These are phyloP conservation scores for Drosophila kanapiae DNA, from an alignment of 1,140 invertebrate species.

Conservation along the genomic window DNA sequence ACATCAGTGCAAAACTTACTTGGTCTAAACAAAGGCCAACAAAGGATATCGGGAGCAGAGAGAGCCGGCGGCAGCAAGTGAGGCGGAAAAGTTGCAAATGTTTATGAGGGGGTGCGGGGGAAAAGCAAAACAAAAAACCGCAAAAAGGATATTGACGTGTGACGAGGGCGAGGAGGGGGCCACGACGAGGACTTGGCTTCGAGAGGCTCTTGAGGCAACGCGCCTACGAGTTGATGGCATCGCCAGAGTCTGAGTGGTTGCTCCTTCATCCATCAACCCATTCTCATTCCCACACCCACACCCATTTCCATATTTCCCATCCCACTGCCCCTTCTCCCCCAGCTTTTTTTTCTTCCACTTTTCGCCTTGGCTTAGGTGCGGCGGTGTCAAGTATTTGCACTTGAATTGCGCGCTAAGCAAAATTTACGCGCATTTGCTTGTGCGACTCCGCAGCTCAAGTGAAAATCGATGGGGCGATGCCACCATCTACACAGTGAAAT, in stretches of 20 bases:
- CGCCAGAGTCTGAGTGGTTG: constrained; percentile 21
- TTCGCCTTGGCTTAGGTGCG: constrained; percentile 51
- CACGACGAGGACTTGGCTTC: constrained; percentile 29
- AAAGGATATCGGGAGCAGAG: constrained; percentile 31
- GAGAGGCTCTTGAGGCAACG: constrained; percentile 47
- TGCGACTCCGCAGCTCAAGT: constrained; percentile 69
- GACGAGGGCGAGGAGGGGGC: constrained; percentile 55
- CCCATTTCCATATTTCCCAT: neutral
- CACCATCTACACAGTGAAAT: constrained; percentile 33
- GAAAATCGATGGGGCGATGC: constrained; percentile 72
- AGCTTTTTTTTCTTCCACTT: neutral
- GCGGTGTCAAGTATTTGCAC: constrained; percentile 83
- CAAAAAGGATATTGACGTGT: constrained; percentile 78
- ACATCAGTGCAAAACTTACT: constrained; percentile 45
- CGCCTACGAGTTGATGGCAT: constrained; percentile 52
- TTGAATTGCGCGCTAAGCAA: constrained; percentile 78
- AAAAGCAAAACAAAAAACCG: constrained; percentile 43
- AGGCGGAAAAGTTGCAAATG: constrained; percentile 67
- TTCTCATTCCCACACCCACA: neutral
- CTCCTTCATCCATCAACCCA: constrained; percentile 34
- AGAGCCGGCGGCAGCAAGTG: constrained; percentile 47
- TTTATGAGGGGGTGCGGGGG: neutral
- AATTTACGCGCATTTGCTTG: constrained; percentile 84
- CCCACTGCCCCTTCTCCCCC: too few species aligned
- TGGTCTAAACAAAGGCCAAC: constrained; percentile 12